Conservation (phyloP, 2,797 vertebrate genomes). For the Crocidura indochinensis region DNA sequence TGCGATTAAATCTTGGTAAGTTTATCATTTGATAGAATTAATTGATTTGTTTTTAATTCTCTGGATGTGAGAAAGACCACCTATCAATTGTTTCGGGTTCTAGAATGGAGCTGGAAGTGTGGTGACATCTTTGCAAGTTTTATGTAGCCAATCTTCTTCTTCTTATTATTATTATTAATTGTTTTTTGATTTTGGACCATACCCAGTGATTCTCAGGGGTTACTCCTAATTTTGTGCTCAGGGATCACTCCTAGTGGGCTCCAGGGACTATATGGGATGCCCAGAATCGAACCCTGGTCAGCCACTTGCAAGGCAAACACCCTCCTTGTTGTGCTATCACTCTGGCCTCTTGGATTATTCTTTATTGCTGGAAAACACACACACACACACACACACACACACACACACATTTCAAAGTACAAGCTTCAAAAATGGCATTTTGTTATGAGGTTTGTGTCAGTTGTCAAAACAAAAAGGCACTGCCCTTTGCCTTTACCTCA, state of each 20-base stretch:
- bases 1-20: slow-evolving; percentile 98
- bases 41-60: slow-evolving; percentile 51
- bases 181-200: too few species aligned
- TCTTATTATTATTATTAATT: too few species aligned
- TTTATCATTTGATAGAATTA: slow-evolving; percentile 45
- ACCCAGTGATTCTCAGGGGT: too few species aligned
- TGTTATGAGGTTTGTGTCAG: neutral
- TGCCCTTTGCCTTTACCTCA: neutral
- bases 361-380: slow-evolving; percentile 7
- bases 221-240: too few species aligned
- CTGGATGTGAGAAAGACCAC: slow-evolving; percentile 25
- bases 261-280: too few species aligned
- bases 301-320: too few species aligned
- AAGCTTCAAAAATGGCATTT: neutral
- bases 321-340: too few species aligned
- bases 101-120: slow-evolving; percentile 12
- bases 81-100: slow-evolving; percentile 25
- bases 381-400: slow-evolving; percentile 32
- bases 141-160: neutral
- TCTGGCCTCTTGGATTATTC: neutral
- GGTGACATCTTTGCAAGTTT: slow-evolving; percentile 20
- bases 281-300: too few species aligned
- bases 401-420: neutral
- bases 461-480: slow-evolving; percentile 25
- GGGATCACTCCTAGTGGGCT: too few species aligned